These are phyloP conservation scores for Lagopus leucura DNA, from an alignment of 2,113 vertebrate species.

Conservation along the genomic window DNA sequence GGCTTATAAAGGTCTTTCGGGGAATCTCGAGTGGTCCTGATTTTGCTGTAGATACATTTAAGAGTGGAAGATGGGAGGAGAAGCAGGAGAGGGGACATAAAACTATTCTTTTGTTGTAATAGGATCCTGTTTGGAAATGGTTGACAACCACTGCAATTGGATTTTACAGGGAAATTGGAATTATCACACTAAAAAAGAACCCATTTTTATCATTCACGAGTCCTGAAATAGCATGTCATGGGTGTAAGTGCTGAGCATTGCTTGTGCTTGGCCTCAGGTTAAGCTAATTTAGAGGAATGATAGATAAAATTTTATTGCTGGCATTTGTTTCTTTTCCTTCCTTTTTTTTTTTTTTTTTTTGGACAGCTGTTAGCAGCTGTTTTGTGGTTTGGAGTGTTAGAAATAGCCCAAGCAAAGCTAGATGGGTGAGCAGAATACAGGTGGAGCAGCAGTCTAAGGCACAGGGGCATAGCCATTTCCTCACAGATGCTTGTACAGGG, in stretches of 20 bases:
- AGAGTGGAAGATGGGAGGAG: not conserved
- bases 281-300: constrained; percentile 56
- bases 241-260: constrained; percentile 1
- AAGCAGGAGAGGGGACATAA: not conserved
- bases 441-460: not conserved
- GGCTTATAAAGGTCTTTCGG: not conserved
- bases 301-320: constrained; percentile 57
- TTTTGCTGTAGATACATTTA: not conserved
- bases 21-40: not conserved
- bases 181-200: constrained; percentile 33
- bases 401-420: not conserved
- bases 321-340: not conserved
- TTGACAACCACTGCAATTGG: constrained; percentile 19
- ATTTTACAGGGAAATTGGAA: constrained; percentile 35
- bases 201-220: constrained; percentile 22
- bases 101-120: constrained; percentile 9
- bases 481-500: not conserved
- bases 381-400: not conserved
- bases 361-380: constrained; percentile 60
- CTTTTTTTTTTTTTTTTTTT: not conserved
- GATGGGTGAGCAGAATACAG: not conserved
- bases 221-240: constrained; percentile 53
- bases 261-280: constrained; percentile 60
- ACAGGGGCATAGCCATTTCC: not conserved
- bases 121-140: not conserved